Evolutionary conservation across 2,888 invertebrate species (phyloP).

Genomic region (Chaetoderma sp.): DNA sequence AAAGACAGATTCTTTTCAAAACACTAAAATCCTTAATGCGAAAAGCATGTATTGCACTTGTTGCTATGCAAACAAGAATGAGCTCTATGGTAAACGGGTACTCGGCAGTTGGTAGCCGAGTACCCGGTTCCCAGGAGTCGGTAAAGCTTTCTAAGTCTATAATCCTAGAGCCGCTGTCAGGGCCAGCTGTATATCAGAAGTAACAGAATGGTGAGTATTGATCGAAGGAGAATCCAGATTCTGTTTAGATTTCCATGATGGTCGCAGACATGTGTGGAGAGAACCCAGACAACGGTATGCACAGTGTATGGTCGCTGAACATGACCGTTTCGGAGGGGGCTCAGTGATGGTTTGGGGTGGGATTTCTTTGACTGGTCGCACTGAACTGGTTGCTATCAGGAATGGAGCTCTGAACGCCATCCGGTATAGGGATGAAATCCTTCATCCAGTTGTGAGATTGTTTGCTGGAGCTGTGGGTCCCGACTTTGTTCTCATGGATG

Average conservation of each 20-base stretch:
- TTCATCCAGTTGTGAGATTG: conserved; percentile 11
- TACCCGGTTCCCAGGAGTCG: too few species aligned
- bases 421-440: conserved; percentile 25
- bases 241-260: conserved; percentile 14
- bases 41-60: too few species aligned
- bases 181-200: too few species aligned
- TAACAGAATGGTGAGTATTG: too few species aligned
- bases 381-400: conserved; percentile 19
- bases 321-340: conserved; percentile 23
- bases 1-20: too few species aligned
- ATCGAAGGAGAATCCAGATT: too few species aligned
- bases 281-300: conserved; percentile 17
- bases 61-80: too few species aligned
- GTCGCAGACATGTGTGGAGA: conserved; percentile 14
- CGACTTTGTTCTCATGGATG: conserved; percentile 23
- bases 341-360: conserved; percentile 27
- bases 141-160: too few species aligned
- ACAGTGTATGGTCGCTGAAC: conserved; percentile 17
- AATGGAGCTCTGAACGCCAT: conserved; percentile 26
- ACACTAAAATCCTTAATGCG: too few species aligned
- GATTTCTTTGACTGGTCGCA: conserved; percentile 17
- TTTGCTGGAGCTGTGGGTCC: conserved; percentile 22
- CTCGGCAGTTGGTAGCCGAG: too few species aligned
- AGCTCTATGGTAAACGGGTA: too few species aligned
- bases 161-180: too few species aligned